Evolutionary conservation across 2,113 vertebrate genomes (phyloP).

Genomic region (Todiramphus saurophagus): DNA sequence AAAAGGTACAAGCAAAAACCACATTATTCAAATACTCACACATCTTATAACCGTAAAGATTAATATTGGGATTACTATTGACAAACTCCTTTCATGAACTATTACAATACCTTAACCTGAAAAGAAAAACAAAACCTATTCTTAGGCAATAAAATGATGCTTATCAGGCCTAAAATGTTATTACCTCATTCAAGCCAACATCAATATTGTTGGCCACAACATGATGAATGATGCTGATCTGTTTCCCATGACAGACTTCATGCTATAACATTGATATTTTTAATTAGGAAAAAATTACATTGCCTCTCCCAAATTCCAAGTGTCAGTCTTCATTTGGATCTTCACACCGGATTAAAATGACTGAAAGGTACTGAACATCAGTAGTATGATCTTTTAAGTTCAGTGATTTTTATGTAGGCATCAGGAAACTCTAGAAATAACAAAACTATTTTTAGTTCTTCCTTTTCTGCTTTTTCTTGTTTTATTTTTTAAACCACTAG

Average conservation of each 20-base stretch:
- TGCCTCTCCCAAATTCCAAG: constrained; percentile 13
- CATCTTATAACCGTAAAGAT: background rate
- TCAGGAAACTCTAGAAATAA: constrained; percentile 5
- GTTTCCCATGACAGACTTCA: background rate
- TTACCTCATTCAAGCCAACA: background rate
- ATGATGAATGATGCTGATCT: background rate
- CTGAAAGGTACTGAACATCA: background rate
- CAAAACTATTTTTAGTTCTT: background rate
- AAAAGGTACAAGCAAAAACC: background rate
- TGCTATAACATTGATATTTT: background rate
- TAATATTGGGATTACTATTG: background rate
- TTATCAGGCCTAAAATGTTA: background rate
- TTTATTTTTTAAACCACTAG: background rate
- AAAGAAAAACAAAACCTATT: background rate
- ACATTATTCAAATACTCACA: background rate
- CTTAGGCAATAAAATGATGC: background rate
- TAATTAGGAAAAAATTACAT: background rate
- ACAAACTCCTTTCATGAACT: background rate
- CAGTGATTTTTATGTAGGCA: background rate
- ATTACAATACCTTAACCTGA: background rate
- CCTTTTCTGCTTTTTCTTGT: background rate
- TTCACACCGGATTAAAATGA: background rate
- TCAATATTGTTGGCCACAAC: background rate
- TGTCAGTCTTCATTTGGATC: background rate
- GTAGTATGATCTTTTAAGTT: background rate